Base-by-base conservation (phyloP, 2,113 vertebrate species). In the Pionites leucogaster region DNA sequence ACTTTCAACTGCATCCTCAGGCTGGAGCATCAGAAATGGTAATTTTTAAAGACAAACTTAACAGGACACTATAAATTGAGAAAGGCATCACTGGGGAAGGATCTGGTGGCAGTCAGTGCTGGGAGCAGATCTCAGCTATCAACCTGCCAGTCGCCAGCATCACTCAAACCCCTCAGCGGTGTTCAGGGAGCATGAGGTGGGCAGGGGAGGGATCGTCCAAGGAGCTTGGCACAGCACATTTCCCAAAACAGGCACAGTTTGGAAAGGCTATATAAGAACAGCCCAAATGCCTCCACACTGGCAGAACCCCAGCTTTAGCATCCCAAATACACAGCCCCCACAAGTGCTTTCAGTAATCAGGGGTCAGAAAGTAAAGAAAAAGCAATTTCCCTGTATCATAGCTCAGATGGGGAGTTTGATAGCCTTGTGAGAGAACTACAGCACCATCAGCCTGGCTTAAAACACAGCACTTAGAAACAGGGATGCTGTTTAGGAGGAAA, bases 261-360 rank as follows among this genome's bases (percentile, higher is more conserved):
- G 63, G 39, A 33, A 81, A 70, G 50, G 17, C 31, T 33, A 5
- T 4, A 28, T 17, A 55, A 11, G 31, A 44, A 18, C 31, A 19
- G 31, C 39, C 10, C 0, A 1, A 27, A 23, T 2, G 4, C 8
- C 79, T 27, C 39, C 44, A 29, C 0, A 0, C 2, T 3, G 4
- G 19, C 57, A 41, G 33, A 52, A 44, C 33, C 55, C 49, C 50
- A 80, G 0, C 18, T 24, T 41, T 2, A 47, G 59, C 59, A 64
- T 6, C 82, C 78, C 60, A 44, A 59, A 62, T 4, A 17, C 42
- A 17, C 5, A 20, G 22, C 10, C 13, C 59, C 25, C 49, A 33
- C 29, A n/a, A 3, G 3, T 27, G 33, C 84, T 42, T 11, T 19
- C n/a, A 33, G 25, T 14, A 31, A 4, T 6, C 12, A 14, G 50